A percentile compares a stretch with the other conserved stretches of the same genome.
Conservation (phyloP, 2,797 vertebrate species). For the Myripristis murdjan region DNA sequence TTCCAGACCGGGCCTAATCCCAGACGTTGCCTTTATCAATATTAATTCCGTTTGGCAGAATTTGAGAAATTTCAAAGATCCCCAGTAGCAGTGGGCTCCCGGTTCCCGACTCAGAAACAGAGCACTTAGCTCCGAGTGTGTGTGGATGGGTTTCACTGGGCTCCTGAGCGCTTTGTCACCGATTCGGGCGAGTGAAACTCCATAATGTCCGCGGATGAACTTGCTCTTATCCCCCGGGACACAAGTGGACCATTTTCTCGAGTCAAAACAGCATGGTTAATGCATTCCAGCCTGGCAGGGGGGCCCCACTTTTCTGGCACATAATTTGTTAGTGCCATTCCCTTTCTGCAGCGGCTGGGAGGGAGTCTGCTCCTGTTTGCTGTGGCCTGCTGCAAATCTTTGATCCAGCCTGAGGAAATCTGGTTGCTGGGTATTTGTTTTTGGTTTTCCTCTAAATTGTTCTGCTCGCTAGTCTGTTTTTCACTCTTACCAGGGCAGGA, state of each 20-base stretch:
- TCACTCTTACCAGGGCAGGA: background rate
- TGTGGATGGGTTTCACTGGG: conserved; percentile 25
- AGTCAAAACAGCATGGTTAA: conserved; percentile 71
- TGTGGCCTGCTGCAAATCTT: conserved; percentile 29
- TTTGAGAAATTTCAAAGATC: background rate
- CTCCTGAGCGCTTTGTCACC: conserved; percentile 44
- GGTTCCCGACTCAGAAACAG: conserved; percentile 4
- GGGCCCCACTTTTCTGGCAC: conserved; percentile 56
- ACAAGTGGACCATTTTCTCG: conserved; percentile 61
- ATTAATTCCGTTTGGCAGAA: too few relatives aligned
- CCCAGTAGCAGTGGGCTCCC: conserved; percentile 1
- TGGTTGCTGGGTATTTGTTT: conserved; percentile 20
- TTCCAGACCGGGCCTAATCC: background rate
- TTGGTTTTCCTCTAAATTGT: conserved; percentile 17
- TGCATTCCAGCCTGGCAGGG: conserved; percentile 61
- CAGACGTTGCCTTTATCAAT: conserved; percentile 16
- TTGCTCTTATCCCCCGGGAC: conserved; percentile 35
- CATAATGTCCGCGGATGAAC: conserved; percentile 51
- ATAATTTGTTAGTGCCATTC: conserved; percentile 52
- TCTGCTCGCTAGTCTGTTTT: conserved; percentile 18
- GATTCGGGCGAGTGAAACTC: conserved; percentile 28
- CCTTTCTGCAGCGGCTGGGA: conserved; percentile 51
- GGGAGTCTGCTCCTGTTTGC: conserved; percentile 35
- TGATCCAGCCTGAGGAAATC: conserved; percentile 41
- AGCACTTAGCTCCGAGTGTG: conserved; percentile 20